phyloP scores from a whole-genome alignment of 2,113 vertebrate genomes.

The Hymenochirus boettgeri region DNA sequence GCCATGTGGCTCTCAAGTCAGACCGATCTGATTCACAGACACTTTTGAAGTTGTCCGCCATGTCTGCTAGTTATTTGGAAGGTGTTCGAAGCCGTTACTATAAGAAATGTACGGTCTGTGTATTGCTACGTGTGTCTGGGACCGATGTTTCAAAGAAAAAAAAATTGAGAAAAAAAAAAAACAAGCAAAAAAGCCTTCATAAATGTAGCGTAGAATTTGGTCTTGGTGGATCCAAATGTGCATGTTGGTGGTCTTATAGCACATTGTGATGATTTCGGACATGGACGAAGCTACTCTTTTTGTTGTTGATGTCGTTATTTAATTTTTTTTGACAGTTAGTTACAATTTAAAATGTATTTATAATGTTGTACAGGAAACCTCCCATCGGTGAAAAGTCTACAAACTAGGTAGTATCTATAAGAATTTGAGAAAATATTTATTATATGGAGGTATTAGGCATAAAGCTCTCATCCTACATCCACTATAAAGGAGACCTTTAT shows the following conservation, averaged over 20 bases:
- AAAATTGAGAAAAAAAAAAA: too few species aligned
- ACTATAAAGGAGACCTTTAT: background rate
- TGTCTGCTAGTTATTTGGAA: background rate
- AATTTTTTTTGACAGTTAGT: background rate
- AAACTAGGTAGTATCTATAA: background rate
- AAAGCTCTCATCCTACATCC: background rate
- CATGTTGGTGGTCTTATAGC: conserved; percentile 23
- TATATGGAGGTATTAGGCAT: background rate
- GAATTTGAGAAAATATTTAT: background rate
- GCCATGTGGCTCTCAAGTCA: too few species aligned
- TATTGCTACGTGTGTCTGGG: conserved; percentile 1
- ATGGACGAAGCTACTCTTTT: too few species aligned
- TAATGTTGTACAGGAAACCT: conserved; percentile 12
- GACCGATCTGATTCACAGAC: too few species aligned
- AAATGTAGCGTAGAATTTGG: conserved; percentile 23
- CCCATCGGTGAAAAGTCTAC: background rate
- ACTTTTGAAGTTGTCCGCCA: background rate
- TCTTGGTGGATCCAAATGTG: conserved; percentile 18
- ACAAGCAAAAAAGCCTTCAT: conserved; percentile 19
- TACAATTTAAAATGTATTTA: conserved; percentile 16
- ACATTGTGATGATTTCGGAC: conserved; percentile 24
- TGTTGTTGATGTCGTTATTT: too few species aligned
- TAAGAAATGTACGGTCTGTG: conserved; percentile 31
- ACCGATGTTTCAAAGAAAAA: background rate
- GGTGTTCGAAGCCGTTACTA: background rate